Evolutionary conservation across 2,113 vertebrate species (phyloP).

Genomic region (Neogobius melanostomus): DNA sequence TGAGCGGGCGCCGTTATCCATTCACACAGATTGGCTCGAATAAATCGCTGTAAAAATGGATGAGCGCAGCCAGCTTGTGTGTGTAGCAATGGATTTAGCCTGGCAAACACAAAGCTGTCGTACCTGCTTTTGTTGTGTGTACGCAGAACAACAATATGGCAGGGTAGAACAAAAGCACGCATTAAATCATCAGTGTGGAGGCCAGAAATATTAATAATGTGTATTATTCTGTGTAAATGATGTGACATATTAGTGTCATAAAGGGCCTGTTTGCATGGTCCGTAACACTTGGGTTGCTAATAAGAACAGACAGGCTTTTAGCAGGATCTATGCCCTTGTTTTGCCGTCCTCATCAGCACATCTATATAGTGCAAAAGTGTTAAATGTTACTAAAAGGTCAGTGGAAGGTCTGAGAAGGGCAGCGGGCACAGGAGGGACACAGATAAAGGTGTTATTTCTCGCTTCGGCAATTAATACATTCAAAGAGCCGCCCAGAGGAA

Average conservation of each 20-base stretch:
- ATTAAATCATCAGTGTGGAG: constrained; percentile 6
- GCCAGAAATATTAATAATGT: neutral
- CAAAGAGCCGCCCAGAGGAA: constrained; percentile 31
- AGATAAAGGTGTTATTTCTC: constrained; percentile 25
- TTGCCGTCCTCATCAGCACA: constrained; percentile 38
- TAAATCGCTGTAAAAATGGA: constrained; percentile 25
- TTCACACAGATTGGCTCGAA: constrained; percentile 22
- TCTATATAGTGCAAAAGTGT: constrained; percentile 45
- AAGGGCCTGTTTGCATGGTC: constrained; percentile 1
- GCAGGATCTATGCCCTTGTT: neutral
- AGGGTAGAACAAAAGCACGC: neutral
- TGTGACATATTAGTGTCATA: neutral
- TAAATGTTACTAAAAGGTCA: constrained; percentile 72
- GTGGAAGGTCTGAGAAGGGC: constrained; percentile 69
- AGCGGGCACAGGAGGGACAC: constrained; percentile 31
- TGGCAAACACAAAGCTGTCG: constrained; percentile 16
- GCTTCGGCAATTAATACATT: constrained; percentile 37
- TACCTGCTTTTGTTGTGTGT: constrained; percentile 21
- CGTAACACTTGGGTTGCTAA: neutral
- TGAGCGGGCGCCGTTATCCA: constrained; percentile 24
- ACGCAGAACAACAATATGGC: constrained; percentile 13
- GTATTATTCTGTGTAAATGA: neutral
- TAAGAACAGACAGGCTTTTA: constrained; percentile 1
- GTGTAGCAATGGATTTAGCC: constrained; percentile 17
- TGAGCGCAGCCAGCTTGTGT: constrained; percentile 4